Base-by-base conservation (phyloP, 1,140 invertebrate species). In the Pteromalus puparum region DNA sequence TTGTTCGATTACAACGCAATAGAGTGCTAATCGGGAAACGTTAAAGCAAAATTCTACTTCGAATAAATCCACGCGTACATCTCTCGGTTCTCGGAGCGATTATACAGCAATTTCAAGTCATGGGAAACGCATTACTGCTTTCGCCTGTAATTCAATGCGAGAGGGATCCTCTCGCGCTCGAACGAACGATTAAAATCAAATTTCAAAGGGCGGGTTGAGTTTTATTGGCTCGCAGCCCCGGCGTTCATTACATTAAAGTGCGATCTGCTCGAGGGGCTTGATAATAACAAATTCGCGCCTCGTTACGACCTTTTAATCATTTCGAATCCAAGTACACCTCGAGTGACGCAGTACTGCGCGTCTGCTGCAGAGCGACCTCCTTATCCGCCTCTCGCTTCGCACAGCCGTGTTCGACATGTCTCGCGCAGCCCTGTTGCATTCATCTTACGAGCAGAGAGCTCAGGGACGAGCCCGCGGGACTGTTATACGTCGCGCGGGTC, bases 341-440 rank as follows among this genome's bases (percentile, higher is more conserved):
- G 5, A 34, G 38, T 1, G 1, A 42, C 38, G 10, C 10, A 12
- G 38, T 42, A 15, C 42, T 1, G 42, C 42, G 42, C 48, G 48
- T 34, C 34, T 18, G 7, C 18, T 21, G 53, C 53, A 61, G 21
- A 61, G 53, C 83, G 76, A 87, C 86, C 86, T 89, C 82, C 87
- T 84, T 88, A 90, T 88, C 21, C 53, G 21, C n/a, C 6, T 61
- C 46, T 15, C 15, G 1, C 12, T 5, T 48, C 13, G 46, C 46
- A 13, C 46, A 18, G 46, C 46, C 46, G 15, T 48, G 46, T 48
- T 48, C 46, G 46, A 48, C 46, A 10, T 84, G 87, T 89, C 84
- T 85, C 83, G 70, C 83, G 84, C 86, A 70, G 88, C 89, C 89
- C 89, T 89, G 90, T 91, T 91, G 91, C 91, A 90, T 92, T 91